Base-by-base conservation (phyloP, 1,140 invertebrate genomes). In the Teleopsis dalmanni region DNA sequence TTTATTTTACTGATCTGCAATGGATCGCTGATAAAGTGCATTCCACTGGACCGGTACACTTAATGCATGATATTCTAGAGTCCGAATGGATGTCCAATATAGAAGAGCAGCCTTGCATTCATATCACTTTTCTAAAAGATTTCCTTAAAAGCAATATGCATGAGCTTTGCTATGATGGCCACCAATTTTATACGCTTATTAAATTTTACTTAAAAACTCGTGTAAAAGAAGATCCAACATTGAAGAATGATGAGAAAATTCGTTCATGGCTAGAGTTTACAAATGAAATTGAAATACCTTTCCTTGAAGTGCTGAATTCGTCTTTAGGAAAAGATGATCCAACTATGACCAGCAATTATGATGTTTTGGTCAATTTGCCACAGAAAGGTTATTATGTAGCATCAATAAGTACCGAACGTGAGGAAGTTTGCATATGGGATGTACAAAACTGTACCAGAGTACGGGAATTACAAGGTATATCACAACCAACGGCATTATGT, bases 361-460 rank as follows among this genome's bases (percentile, higher is more conserved):
- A 71, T 53, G 57, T 58, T 10, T 52, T 71, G 3, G 57, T 63
- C 22, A 70, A 69, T 55, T 56, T 69, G 8, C 57, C 62, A 18
- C 58, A 63, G 31, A 56, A 60, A 2, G 68, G 65, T 13, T 76
- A 81, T 55, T 85, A 80, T 68, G 78, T 88, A 14, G 81, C 84
- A 16, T 85, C 83, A 6, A 72, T 90, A 13, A 82, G 83, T 2
- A 84, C 83, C 0, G 77, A 82, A 40, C 67, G 78, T 7, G 84
- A 86, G 52, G 84, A 88, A 66, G 82, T 91, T 27, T 82, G 79
- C 56, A 85, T 91, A 5, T 91, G 87, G 87, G 79, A 85, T 73
- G 77, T 84, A 7, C 71, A 76, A 35, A 78, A 71, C 76, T 84
- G 70, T 73, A 74, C 71, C 48, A 61, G 75, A 47, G 80, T 90